Conservation (phyloP, 1,140 invertebrate genomes). For the Drosophila insularis region DNA sequence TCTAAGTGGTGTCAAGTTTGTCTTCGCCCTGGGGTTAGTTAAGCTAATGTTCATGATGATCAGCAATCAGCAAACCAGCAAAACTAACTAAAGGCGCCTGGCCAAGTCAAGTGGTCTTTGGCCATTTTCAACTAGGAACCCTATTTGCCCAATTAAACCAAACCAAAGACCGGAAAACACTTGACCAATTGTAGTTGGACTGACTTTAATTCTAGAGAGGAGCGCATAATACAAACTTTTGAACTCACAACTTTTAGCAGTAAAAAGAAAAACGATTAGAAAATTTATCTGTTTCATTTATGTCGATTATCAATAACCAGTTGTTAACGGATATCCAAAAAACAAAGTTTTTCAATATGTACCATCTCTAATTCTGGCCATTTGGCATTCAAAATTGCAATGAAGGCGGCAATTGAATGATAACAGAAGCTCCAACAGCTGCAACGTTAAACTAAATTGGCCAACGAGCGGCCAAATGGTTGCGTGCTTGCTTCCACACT, state of each 20-base stretch:
- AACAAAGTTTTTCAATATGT: no score
- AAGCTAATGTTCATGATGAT: constrained; percentile 49
- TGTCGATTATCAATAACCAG: no score
- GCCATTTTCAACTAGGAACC: constrained; percentile 22
- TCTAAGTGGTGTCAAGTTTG: constrained; percentile 17
- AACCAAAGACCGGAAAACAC: constrained; percentile 33
- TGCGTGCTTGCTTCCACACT: constrained; percentile 49
- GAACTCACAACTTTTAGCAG: constrained; percentile 12
- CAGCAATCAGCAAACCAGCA: constrained; percentile 8
- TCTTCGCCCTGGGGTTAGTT: constrained; percentile 44
- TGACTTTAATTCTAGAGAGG: neutral
- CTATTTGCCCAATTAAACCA: constrained; percentile 61
- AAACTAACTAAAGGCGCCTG: constrained; percentile 20
- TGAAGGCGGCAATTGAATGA: constrained; percentile 71
- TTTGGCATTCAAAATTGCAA: constrained; percentile 60
- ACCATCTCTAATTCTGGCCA: constrained; percentile 12
- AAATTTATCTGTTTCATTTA: no score
- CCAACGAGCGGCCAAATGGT: constrained; percentile 53
- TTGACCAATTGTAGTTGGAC: constrained; percentile 21
- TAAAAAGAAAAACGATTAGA: no score
- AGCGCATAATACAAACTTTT: neutral
- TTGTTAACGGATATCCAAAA: no score
- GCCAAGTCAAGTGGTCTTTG: constrained; percentile 40
- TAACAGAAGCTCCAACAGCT: constrained; percentile 52
- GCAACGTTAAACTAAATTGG: constrained; percentile 71